Evolutionary conservation across 1,140 invertebrate species (phyloP), one percentile per base, ranked within the genome.

Genomic region (Diorhabda sublineata): DNA sequence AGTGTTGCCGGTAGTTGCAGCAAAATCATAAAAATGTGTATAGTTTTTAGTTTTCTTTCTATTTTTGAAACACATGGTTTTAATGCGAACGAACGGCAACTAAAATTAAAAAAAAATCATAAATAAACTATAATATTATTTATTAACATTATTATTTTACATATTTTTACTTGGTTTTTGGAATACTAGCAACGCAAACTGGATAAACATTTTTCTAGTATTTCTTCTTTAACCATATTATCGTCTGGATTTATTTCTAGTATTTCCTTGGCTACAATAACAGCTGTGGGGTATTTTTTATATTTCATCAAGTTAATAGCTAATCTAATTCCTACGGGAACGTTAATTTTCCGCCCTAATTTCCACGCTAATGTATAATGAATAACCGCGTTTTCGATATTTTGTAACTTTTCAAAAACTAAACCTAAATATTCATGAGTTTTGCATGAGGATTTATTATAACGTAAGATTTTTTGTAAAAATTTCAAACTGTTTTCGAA

Each of bases 231-330:
- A 4, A 98, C 92, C 73, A 93, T 92, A 0, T 94, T 91, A 84
- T 96, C 98, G 73, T 97, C 92, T 0, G 95, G 92, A 82, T 91
- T 91, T 57, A 88, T 83, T 69, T 87, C 88, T 4, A 98, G 78
- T 4, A 98, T 91, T 72, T 91, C 86, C 69, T 96, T 90, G 69
- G 92, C 92, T 2, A 92, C 87, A 76, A 95, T 91, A 75, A 98
- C 94, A 2, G 87, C 87, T 77, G 97, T 93, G 0, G 94, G 92
- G 79, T 90, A 96, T 67, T 90, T 84, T 81, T 96, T 97, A 3
- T 90, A 90, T 80, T 98, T 99, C 79, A 98, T 86, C 77, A 92
- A 91, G 73, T 93, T 94, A 77, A 95, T 95, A 1, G 94, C 95
- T 5, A 98, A 83, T 82, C 97, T 98, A 79, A 95, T 98, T 1